phyloP scores from a whole-genome alignment of 2,797 vertebrate genomes.

The Uromys caudimaculatus region DNA sequence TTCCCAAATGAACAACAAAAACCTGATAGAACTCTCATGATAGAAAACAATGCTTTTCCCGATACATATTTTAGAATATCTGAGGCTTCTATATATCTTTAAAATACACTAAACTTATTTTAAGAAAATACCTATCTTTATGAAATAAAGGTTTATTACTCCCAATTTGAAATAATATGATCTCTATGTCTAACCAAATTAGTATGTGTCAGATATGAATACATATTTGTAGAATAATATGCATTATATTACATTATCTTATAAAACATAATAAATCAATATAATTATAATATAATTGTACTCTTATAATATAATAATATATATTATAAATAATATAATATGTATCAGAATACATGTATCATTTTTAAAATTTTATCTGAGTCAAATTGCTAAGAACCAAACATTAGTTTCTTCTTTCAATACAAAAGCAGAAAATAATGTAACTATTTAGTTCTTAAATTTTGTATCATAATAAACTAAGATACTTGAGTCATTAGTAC shows the following conservation, averaged over 20 bases:
- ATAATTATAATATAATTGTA: too few species aligned
- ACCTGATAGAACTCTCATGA: neutral
- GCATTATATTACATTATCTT: neutral
- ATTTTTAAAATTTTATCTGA: neutral
- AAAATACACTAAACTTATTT: slow-evolving; percentile 1
- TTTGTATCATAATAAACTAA: neutral
- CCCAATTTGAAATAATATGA: neutral
- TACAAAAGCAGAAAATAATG: neutral
- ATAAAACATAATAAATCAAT: too few species aligned
- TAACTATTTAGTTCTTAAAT: neutral
- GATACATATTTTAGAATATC: neutral
- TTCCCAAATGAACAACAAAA: slow-evolving; percentile 59
- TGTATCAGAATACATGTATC: neutral
- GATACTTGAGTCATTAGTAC: neutral
- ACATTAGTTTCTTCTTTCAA: neutral
- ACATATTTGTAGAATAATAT: neutral
- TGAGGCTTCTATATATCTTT: neutral
- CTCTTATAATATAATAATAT: too few species aligned
- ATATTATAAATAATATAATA: neutral
- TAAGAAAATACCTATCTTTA: neutral
- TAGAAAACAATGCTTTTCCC: neutral
- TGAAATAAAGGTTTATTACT: neutral
- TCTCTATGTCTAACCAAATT: neutral
- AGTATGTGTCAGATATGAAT: neutral
- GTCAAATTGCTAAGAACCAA: accelerated